Evolutionary conservation across 2,797 vertebrate species (phyloP), one percentile per base, ranked within the genome.

Genomic region (Danio tinwini): DNA sequence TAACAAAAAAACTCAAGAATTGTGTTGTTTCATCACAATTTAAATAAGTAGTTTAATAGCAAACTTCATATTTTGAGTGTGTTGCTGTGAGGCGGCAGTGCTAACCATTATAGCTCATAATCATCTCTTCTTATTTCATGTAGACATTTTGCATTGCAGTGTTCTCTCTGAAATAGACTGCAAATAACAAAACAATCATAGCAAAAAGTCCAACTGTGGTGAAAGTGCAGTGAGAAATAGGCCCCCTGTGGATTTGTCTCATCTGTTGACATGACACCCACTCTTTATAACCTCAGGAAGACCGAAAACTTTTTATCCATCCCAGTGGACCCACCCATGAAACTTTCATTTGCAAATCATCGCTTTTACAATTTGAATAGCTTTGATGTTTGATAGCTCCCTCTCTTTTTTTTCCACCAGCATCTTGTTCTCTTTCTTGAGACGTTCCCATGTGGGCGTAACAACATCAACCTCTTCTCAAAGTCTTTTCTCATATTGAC

Each of bases 381-480:
- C 82, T 83, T 80, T 82, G 68, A 83, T 83, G 79, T 82, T 74
- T 52, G 50, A 74, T 82, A 42, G 17, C 68, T 64, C 80, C 21
- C 61, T 53, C 55, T 63, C 65, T 2, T 65, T 56, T 52, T n/a
- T 61, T 62, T 52, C 17, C 71, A 69, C 37, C 59, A 61, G 45
- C 78, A 72, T 77, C 76, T 81, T 39, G 47, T 82, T 73, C 74
- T 74, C 58, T 78, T 84, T 63, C 75, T 74, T 72, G 70, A 82
- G 39, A 82, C n/a, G 55, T 62, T 78, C 55, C 68, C 55, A 63
- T 72, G 78, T 84, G 74, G 80, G 78, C 49, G 78, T 78, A 86
- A 65, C 45, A 62, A 37, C 78, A 61, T 82, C 82, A 76, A 42
- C 73, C 49, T 64, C n/a, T 64, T 52, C 42, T 71, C 40, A 47